Conservation (phyloP, 35 echinoderm and acorn worm species). For the Hemicentrotus pulcherrimus region DNA sequence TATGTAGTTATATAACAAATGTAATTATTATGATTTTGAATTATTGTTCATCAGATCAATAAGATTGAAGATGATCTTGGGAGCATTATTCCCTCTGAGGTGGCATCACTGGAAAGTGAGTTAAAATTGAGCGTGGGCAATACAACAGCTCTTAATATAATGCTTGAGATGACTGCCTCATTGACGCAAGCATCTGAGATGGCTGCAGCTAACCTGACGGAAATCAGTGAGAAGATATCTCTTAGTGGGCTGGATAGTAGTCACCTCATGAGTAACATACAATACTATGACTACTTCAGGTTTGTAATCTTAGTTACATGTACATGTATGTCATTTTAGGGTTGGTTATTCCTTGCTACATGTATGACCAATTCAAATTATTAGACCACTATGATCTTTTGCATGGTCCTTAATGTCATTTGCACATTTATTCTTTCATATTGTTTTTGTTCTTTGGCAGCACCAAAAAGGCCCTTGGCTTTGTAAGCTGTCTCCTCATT, state of each 20-base stretch:
- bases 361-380: too few species aligned
- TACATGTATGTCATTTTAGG: too few species aligned
- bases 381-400: too few species aligned
- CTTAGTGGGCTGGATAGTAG: constrained; percentile 23
- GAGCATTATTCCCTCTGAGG: constrained; percentile 10
- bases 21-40: background rate
- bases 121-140: background rate
- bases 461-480: too few species aligned
- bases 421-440: too few species aligned
- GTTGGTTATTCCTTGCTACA: too few species aligned
- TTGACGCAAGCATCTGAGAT: background rate
- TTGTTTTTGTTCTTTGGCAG: too few species aligned
- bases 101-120: background rate
- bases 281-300: constrained; percentile 43
- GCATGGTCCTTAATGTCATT: too few species aligned
- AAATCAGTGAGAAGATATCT: background rate
- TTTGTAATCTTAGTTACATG: background rate
- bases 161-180: background rate
- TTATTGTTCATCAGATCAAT: background rate
- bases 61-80: constrained; percentile 44
- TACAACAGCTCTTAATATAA: background rate
- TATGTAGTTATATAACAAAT: too few species aligned
- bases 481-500: too few species aligned
- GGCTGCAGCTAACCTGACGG: constrained; percentile 7
- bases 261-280: background rate